phyloP scores from a whole-genome alignment of 2,113 vertebrate species.

The Planiliza haematocheilus region DNA sequence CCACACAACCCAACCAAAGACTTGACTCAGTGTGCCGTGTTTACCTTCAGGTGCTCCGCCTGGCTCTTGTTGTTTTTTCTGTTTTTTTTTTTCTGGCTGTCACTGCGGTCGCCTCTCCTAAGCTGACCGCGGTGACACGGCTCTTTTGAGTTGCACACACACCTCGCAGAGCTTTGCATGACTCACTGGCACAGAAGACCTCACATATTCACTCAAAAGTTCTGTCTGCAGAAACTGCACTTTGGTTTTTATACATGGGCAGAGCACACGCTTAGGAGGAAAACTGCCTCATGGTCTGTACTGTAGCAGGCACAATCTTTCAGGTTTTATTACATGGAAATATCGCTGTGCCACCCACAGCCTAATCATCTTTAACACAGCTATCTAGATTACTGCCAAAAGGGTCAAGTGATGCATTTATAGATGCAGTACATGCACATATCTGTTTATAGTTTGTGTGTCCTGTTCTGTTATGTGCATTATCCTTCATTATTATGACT shows the following conservation, averaged over 20 bases:
- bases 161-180: conserved; percentile 7
- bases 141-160: conserved; percentile 8
- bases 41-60: conserved; percentile 33
- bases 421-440: not conserved
- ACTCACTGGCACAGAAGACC: conserved; percentile 22
- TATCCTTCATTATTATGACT: not conserved
- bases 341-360: not conserved
- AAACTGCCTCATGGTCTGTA: not conserved
- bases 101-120: conserved; percentile 47
- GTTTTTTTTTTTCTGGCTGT: conserved; percentile 36
- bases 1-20: conserved; percentile 10
- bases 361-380: not conserved
- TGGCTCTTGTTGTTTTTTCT: conserved; percentile 13
- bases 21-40: conserved; percentile 28
- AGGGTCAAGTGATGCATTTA: not conserved
- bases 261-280: not conserved
- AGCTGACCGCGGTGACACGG: conserved; percentile 56
- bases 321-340: not conserved
- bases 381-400: conserved; percentile 29
- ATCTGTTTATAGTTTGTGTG: conserved; percentile 18
- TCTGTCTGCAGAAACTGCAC: not conserved
- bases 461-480: not conserved
- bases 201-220: conserved; percentile 9
- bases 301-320: not conserved
- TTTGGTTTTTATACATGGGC: not conserved